phyloP scores from a whole-genome alignment of 2,888 invertebrate genomes.

The Macrophya annulata region DNA sequence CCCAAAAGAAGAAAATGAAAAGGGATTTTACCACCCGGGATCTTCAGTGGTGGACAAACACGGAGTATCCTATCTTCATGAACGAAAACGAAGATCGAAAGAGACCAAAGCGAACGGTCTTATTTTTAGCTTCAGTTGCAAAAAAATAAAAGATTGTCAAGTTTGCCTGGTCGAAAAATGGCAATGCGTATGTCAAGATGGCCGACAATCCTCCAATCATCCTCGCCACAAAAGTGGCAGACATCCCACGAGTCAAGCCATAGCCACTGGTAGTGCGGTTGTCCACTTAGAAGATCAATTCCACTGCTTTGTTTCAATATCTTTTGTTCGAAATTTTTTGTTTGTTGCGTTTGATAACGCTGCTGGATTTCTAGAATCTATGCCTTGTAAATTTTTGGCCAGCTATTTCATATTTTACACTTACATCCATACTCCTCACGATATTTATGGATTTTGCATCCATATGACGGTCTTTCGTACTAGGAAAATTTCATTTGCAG shows the following conservation, averaged over 20 bases:
- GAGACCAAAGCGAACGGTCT: not conserved
- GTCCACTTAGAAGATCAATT: not conserved
- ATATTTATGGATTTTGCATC: not conserved
- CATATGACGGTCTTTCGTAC: not conserved
- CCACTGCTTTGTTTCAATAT: not conserved
- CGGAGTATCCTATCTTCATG: not conserved
- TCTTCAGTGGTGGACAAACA: not conserved
- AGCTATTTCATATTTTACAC: too few relatives aligned
- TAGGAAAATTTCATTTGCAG: not conserved
- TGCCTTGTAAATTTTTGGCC: not conserved
- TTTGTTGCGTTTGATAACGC: not conserved
- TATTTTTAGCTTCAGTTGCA: not conserved
- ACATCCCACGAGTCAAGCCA: not conserved
- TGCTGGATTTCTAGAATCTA: not conserved
- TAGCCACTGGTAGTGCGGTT: not conserved
- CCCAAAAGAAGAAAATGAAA: not conserved
- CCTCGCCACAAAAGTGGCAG: slow-evolving; percentile 1
- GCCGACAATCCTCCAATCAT: not conserved
- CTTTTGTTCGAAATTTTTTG: not conserved
- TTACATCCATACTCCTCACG: not conserved
- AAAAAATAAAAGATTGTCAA: not conserved
- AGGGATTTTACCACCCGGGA: not conserved
- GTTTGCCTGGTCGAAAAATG: too few relatives aligned
- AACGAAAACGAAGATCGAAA: slow-evolving; percentile 1
- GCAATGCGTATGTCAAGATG: not conserved